Percentiles rank a stretch among this genome's conserved stretches.
Evolutionary conservation across 37 sponge, comb jelly and placozoan genomes (phyloP).

Genomic region (Trichoplax adhaerens): DNA sequence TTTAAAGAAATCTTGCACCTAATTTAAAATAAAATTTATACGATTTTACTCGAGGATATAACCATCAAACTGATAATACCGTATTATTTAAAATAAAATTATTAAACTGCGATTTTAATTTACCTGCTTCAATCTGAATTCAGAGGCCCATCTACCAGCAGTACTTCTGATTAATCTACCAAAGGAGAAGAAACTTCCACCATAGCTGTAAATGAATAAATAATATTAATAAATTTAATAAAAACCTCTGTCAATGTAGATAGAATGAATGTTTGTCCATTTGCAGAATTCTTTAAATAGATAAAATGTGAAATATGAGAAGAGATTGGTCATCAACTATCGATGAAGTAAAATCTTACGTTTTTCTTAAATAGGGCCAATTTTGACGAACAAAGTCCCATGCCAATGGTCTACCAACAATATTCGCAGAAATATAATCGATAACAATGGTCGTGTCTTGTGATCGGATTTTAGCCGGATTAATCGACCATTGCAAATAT

Average conservation of each 20-base stretch:
- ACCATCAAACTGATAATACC: no score
- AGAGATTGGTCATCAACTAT: no score
- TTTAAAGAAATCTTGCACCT: no score
- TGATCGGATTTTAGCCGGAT: slow-evolving; percentile 20
- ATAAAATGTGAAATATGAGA: no score
- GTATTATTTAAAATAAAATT: no score
- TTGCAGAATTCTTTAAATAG: no score
- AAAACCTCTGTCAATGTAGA: no score
- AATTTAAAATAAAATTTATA: no score
- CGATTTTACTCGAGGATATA: no score
- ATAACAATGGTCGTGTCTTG: slow-evolving; percentile 59
- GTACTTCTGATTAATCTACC: slow-evolving; percentile 10
- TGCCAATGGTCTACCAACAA: slow-evolving; percentile 33
- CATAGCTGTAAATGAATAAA: slow-evolving; percentile 16
- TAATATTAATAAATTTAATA: background rate
- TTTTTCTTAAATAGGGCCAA: slow-evolving; percentile 29
- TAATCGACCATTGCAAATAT: slow-evolving; percentile 39
- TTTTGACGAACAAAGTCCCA: slow-evolving; percentile 65
- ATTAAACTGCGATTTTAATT: no score
- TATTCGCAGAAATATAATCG: slow-evolving; percentile 30
- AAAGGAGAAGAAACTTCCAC: slow-evolving; percentile 20
- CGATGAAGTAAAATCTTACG: slow-evolving; percentile 5
- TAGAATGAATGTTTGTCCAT: no score
- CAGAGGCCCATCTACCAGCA: background rate
- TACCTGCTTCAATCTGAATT: no score